These are phyloP conservation scores for Ibycter americanus DNA, from an alignment of 2,797 vertebrate genomes.

Conservation along the genomic window DNA sequence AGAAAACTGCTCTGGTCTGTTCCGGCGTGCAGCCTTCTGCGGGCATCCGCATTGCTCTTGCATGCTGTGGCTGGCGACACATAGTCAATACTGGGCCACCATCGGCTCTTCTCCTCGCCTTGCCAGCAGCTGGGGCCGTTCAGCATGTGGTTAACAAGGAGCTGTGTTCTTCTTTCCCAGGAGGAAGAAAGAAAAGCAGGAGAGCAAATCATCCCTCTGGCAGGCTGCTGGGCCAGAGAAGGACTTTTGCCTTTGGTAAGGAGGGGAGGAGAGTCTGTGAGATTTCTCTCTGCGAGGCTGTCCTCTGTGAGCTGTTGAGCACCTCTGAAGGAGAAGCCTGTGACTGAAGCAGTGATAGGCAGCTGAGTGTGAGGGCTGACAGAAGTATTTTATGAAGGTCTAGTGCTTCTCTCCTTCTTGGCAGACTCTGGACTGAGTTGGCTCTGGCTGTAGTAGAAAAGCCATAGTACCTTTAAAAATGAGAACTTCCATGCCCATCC, in stretches of 20 bases:
- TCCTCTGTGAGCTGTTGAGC: not conserved
- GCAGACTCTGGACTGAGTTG: not conserved
- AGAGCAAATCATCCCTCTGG: not conserved
- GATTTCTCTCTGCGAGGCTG: not conserved
- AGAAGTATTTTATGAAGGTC: not conserved
- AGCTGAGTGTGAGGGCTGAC: not conserved
- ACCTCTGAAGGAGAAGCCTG: not conserved
- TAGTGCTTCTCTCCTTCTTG: not conserved
- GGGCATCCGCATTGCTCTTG: not conserved
- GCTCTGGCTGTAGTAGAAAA: not conserved
- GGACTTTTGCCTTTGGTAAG: not conserved
- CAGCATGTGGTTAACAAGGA: accelerated
- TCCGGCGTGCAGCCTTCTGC: not conserved
- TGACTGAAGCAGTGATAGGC: not conserved
- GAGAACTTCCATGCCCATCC: not conserved
- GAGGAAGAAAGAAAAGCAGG: not conserved
- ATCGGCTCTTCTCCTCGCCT: not conserved
- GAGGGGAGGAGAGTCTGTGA: not conserved
- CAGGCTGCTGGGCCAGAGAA: not conserved
- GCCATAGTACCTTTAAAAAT: not conserved
- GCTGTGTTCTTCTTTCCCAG: not conserved
- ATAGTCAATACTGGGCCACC: accelerated
- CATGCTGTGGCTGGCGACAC: accelerated
- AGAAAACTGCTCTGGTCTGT: not conserved
- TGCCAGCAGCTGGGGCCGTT: not conserved